Percentiles rank a stretch among this genome's conserved stretches.
Evolutionary conservation across 2,113 vertebrate genomes (phyloP).

Genomic region (Oreochromis spilurus): DNA sequence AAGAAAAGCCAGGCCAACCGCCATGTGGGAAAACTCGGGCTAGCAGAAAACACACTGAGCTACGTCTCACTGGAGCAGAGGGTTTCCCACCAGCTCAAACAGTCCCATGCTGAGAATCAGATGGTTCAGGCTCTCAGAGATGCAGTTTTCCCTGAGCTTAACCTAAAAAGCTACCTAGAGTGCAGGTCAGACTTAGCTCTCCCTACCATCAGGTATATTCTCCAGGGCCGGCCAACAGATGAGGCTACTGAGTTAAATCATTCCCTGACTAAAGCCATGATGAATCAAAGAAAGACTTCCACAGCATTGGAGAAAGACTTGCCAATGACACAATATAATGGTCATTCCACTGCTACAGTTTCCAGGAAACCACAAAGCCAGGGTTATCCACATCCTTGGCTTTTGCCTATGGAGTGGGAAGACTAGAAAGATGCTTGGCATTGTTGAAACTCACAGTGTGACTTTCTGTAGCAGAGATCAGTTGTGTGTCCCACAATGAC

Average conservation of each 20-base stretch:
- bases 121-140: conserved; percentile 61
- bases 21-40: conserved; percentile 13
- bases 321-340: conserved; percentile 22
- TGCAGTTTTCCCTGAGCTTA: conserved; percentile 66
- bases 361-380: conserved; percentile 33
- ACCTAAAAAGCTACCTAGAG: conserved; percentile 73
- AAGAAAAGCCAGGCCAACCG: conserved; percentile 37
- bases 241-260: conserved; percentile 60
- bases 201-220: conserved; percentile 61
- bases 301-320: not conserved
- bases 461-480: conserved; percentile 3
- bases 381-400: conserved; percentile 56
- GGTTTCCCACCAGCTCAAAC: conserved; percentile 38
- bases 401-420: conserved; percentile 72
- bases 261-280: conserved; percentile 54
- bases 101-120: conserved; percentile 26
- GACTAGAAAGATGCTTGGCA: conserved; percentile 57
- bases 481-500: not conserved
- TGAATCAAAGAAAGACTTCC: conserved; percentile 22
- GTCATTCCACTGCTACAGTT: not conserved
- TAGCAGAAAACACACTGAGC: conserved; percentile 50
- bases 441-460: conserved; percentile 10
- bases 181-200: conserved; percentile 71
- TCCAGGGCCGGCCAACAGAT: conserved; percentile 55
- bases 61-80: conserved; percentile 62